Evolutionary conservation across 2,888 invertebrate species (phyloP).

Genomic region (Nesidiocoris tenuis): DNA sequence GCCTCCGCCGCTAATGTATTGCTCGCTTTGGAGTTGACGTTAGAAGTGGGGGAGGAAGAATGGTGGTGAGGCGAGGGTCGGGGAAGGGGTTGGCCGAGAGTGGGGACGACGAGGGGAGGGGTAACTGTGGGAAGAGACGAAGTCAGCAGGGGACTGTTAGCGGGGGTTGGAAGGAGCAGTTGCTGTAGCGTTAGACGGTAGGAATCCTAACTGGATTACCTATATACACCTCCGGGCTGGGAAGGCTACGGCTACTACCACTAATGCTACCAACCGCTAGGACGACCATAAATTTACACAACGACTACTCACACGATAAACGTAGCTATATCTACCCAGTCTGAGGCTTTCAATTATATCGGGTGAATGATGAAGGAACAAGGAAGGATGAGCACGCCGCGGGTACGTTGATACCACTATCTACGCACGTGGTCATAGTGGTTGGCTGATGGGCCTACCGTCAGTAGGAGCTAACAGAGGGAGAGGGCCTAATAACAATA

Average conservation of each 20-base stretch:
- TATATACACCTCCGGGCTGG: not conserved
- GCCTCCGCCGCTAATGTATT: slow-evolving; percentile 22
- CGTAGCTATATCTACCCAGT: not conserved
- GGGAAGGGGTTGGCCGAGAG: too few relatives aligned
- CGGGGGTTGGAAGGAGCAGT: too few relatives aligned
- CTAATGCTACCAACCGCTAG: not conserved
- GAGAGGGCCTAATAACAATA: not conserved
- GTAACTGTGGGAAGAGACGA: too few relatives aligned
- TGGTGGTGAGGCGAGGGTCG: too few relatives aligned
- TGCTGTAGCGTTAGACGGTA: too few relatives aligned
- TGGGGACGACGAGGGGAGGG: too few relatives aligned
- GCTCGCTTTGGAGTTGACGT: slow-evolving; percentile 25
- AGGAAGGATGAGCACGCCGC: not conserved
- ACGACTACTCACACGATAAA: not conserved
- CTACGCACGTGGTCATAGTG: not conserved
- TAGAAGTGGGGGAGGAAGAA: not conserved
- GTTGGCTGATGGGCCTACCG: not conserved
- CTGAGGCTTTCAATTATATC: slow-evolving; percentile 20
- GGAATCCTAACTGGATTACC: slow-evolving; percentile 28
- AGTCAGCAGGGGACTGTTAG: too few relatives aligned
- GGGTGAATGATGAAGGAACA: not conserved
- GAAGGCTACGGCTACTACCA: not conserved
- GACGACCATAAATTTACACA: not conserved
- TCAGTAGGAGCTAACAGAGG: not conserved
- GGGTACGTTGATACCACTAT: not conserved